A percentile compares a stretch with the other conserved stretches of the same genome.
Evolutionary conservation across 1,140 invertebrate genomes (phyloP).

Genomic region (Uloborus diversus): DNA sequence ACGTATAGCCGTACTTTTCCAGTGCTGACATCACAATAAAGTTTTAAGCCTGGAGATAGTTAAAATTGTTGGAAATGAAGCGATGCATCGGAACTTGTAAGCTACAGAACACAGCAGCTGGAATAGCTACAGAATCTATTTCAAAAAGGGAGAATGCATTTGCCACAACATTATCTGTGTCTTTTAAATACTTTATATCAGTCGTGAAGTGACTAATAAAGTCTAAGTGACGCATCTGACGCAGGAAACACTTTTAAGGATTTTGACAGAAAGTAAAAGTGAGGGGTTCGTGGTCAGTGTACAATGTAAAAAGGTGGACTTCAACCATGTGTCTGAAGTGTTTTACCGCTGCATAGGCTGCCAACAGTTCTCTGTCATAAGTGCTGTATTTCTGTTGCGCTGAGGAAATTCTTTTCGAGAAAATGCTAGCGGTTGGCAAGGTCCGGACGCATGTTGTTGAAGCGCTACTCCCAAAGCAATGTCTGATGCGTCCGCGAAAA

Average conservation of each 20-base stretch:
- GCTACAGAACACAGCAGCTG: not conserved
- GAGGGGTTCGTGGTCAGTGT: constrained; percentile 61
- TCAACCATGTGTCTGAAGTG: constrained; percentile 60
- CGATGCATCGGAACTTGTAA: not conserved
- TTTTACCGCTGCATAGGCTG: constrained; percentile 59
- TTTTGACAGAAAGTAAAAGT: constrained; percentile 53
- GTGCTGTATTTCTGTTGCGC: constrained; percentile 38
- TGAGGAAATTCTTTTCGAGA: constrained; percentile 26
- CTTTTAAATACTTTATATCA: constrained; percentile 62
- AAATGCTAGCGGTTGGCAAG: constrained; percentile 51
- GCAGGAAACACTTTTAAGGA: constrained; percentile 13
- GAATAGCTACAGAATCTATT: not conserved
- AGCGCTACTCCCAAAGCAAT: not conserved
- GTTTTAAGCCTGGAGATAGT: not conserved
- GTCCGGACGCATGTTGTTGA: not conserved
- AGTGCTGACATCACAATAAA: not conserved
- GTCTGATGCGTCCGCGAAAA: constrained; percentile 29
- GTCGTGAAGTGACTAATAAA: constrained; percentile 64
- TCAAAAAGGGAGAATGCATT: not conserved
- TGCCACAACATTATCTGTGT: constrained; percentile 60
- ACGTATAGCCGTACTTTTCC: not conserved
- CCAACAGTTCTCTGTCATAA: constrained; percentile 55
- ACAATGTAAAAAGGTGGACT: constrained; percentile 20
- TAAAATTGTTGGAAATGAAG: not conserved
- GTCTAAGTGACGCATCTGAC: constrained; percentile 60